Base-by-base conservation (phyloP, 92 coral and sea anemone species). In the Heteractis magnifica region DNA sequence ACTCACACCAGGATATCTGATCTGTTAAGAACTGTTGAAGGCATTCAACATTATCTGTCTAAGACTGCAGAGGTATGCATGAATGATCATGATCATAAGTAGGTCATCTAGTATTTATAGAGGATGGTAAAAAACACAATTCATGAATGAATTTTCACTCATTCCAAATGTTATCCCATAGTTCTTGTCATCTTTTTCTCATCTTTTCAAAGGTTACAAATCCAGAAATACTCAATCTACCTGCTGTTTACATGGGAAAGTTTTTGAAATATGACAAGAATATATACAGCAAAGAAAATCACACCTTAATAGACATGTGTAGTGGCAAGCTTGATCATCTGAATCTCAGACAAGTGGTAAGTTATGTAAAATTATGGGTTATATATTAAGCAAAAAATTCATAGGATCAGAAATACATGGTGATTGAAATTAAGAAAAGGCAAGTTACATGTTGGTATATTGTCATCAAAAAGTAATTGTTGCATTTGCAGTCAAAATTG, bases 261-360 rank as follows among this genome's bases (percentile, higher is more conserved):
- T 93, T 93, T 72, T 83, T 93, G 72, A 91, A 79, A 70, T 81
- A 79, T 56, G 53, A 88, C 68, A 79, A 83, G 79, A 77, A 44
- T 0, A 21, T 20, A 8, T 50, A 51, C 20, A 68, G 75, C 49
- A 64, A 75, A 51, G 56, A 41, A 16, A 83, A 88, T 14, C 56
- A 85, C 18, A 87, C 94, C 18, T 60, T 93, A 12, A 71, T 93
- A 26, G 97, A 93, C 70, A 60, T 88, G 59, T 93, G 97, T 51
- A 91, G 91, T 80, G 97, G 97, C 20, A 91, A 76, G 65, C 62
- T 91, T 73, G 94, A 93, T 14, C 97, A 93, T 49, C 93, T 93
- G 6, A 93, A 91, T 78, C 65, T 93, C 65, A 93, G 83, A 75
- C 94, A 93, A 74, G 97, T 93, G 94, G 97, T 93, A 72, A 73